phyloP scores from a whole-genome alignment of 2,888 invertebrate genomes.

The Scaeva pyrastri region DNA sequence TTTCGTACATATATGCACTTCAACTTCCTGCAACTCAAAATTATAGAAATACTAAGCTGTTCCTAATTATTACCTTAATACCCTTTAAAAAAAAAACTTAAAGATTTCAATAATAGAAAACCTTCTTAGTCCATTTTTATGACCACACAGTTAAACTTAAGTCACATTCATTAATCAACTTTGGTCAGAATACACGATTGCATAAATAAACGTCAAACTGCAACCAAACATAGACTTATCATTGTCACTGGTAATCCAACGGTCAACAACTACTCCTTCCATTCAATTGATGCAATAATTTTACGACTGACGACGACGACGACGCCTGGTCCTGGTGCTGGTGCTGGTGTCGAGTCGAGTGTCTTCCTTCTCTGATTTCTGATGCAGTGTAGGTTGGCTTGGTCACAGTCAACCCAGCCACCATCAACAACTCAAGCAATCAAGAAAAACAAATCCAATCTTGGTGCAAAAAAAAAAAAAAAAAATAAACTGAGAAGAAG shows the following conservation, averaged over 20 bases:
- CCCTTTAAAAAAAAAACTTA: too few relatives aligned
- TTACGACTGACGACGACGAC: background rate
- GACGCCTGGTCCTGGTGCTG: constrained; percentile 16
- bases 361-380: constrained; percentile 10
- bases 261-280: constrained; percentile 14
- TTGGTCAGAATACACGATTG: constrained; percentile 56
- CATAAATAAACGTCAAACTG: constrained; percentile 64
- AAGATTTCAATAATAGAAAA: background rate
- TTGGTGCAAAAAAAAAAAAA: too few relatives aligned
- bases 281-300: constrained; percentile 36
- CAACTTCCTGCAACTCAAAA: too few relatives aligned
- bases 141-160: constrained; percentile 12
- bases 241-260: constrained; percentile 57
- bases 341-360: too few relatives aligned
- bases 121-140: constrained; percentile 1
- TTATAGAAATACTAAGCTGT: too few relatives aligned
- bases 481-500: background rate
- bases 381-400: constrained; percentile 40
- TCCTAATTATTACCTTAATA: too few relatives aligned
- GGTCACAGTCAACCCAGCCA: background rate
- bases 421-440: constrained; percentile 15
- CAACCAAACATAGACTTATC: constrained; percentile 60
- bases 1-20: too few relatives aligned
- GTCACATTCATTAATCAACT: constrained; percentile 63
- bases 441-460: constrained; percentile 51